Conservation (phyloP, 2,113 vertebrate genomes). For the Paracanthobrama guichenoti region DNA sequence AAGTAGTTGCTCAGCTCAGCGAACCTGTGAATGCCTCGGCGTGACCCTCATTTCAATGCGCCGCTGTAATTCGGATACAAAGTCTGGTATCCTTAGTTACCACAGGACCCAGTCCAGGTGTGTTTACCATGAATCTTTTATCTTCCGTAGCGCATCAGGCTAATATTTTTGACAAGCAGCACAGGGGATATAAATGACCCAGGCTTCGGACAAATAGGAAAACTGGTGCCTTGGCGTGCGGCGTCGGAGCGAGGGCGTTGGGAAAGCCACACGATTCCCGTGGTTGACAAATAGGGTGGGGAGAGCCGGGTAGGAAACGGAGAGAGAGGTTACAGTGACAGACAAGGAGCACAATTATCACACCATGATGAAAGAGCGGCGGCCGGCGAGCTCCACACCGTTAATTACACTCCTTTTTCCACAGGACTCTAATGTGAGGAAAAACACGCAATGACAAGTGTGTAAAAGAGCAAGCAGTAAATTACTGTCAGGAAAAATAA, state of each 20-base stretch:
- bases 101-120: conserved; percentile 56
- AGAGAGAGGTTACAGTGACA: conserved; percentile 93
- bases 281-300: conserved; percentile 89
- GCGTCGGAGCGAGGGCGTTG: conserved; percentile 48
- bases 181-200: conserved; percentile 86
- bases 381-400: conserved; percentile 83
- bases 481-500: conserved; percentile 99
- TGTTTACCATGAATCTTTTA: conserved; percentile 74
- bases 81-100: conserved; percentile 48
- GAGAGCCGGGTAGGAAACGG: conserved; percentile 78
- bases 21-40: background rate
- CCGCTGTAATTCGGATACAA: conserved; percentile 31
- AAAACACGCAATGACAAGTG: conserved; percentile 99
- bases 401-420: conserved; percentile 99
- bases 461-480: conserved; percentile 99
- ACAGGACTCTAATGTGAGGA: conserved; percentile 98
- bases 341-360: conserved; percentile 99
- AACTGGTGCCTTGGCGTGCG: conserved; percentile 68
- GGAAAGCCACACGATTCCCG: conserved; percentile 65
- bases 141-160: conserved; percentile 74
- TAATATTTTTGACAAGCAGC: conserved; percentile 83
- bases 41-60: conserved; percentile 38
- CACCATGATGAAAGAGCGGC: conserved; percentile 97
- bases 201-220: conserved; percentile 80
- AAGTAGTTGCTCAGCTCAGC: conserved; percentile 32